Percentiles rank a stretch among this genome's conserved stretches.
These are phyloP conservation scores for Amphiura filiformis DNA, from an alignment of 35 echinoderm and acorn worm genomes.

Conservation along the genomic window DNA sequence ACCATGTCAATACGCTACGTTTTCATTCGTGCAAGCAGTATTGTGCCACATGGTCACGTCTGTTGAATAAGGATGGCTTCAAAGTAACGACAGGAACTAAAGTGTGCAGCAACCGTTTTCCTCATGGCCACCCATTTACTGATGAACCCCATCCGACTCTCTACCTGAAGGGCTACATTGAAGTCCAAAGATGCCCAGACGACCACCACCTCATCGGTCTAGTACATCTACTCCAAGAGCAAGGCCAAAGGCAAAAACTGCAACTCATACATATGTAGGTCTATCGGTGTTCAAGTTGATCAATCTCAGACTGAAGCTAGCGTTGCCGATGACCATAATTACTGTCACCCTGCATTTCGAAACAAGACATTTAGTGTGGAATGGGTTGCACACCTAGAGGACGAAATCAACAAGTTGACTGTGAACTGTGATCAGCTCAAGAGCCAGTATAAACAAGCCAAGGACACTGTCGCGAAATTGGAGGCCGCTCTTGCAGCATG, in stretches of 20 bases:
- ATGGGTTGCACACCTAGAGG: conserved; percentile 22
- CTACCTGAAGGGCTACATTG: conserved; percentile 26
- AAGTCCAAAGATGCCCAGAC: neutral
- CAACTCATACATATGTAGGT: conserved; percentile 19
- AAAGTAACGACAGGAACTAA: conserved; percentile 20
- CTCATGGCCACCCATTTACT: conserved; percentile 54
- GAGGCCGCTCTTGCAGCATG: neutral
- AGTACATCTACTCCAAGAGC: neutral
- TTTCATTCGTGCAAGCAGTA: conserved; percentile 44
- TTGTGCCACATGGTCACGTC: conserved; percentile 40
- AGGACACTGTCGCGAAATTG: neutral
- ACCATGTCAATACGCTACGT: conserved; percentile 43
- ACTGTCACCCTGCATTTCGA: neutral
- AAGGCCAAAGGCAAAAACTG: neutral
- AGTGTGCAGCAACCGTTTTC: conserved; percentile 70
- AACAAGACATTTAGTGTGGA: neutral
- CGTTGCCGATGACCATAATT: neutral
- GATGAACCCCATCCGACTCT: conserved; percentile 35
- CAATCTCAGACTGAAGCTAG: neutral
- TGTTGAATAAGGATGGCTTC: conserved; percentile 30
- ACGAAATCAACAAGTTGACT: neutral
- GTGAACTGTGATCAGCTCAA: neutral
- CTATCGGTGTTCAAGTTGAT: conserved; percentile 20
- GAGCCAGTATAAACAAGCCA: neutral
- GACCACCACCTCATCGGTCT: neutral